These are phyloP conservation scores for Colaptes auratus DNA, from an alignment of 2,113 vertebrate species.

Conservation along the genomic window DNA sequence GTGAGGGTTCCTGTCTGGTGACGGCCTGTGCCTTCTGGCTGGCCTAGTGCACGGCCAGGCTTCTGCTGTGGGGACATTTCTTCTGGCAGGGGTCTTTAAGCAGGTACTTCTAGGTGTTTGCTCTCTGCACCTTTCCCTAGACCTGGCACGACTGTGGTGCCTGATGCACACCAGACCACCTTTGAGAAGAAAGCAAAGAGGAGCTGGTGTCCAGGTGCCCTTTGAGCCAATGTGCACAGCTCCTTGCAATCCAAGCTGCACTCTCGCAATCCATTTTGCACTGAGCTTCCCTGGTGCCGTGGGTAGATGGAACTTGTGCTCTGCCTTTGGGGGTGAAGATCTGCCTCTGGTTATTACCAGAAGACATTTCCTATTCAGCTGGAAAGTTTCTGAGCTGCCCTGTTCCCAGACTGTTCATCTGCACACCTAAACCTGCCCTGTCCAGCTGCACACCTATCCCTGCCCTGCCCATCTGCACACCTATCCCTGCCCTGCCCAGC, in stretches of 20 bases:
- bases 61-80: not conserved
- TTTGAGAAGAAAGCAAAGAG: not conserved
- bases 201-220: not conserved
- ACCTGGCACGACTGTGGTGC: not conserved
- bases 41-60: fast-evolving
- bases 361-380: not conserved
- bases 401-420: not conserved
- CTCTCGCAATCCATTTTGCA: not conserved
- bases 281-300: not conserved
- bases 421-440: too few relatives aligned
- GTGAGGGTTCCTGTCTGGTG: not conserved
- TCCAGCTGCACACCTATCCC: too few relatives aligned
- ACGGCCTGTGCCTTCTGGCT: not conserved
- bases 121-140: not conserved
- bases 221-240: not conserved
- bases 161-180: not conserved
- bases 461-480: too few relatives aligned
- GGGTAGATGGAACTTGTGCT: fast-evolving
- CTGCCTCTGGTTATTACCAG: not conserved
- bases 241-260: not conserved
- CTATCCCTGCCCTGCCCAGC: too few relatives aligned
- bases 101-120: not conserved
- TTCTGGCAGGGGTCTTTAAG: not conserved
- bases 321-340: not conserved
- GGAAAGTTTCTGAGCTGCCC: not conserved